Evolutionary conservation across 2,888 invertebrate species (phyloP), one percentile per base, ranked within the genome.

Genomic region (Cryptosula pallasiana): DNA sequence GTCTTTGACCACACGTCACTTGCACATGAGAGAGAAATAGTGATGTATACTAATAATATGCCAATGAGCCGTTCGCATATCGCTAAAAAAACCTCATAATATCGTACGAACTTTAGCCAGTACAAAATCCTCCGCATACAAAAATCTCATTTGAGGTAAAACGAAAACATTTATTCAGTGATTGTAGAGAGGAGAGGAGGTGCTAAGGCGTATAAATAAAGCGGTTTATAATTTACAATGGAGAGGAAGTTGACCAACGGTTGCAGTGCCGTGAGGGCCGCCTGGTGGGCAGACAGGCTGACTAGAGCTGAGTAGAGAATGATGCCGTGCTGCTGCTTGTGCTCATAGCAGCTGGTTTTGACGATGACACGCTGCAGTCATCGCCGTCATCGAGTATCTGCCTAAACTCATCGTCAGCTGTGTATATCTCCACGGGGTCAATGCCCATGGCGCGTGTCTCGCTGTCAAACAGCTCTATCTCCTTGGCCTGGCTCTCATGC

Each of bases 391-490:
- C 63, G 3, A 63, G 34, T 63, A 63, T 63, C n/a, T 27, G 20
- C 9, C 5, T 63, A 63, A 63, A 63, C 25, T 63, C 63, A 63
- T 63, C 63, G 32, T 63, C 63, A 63, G 63, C 63, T 9, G 63
- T 63, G 34, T 63, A 63, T 32, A 63, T 63, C 32, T 63, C 63
- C 32, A 63, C 63, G 9, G 45, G 36, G 45, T 83, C 94, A 87
- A 96, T 94, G 81, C 98, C 98, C 87, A 94, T 90, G 78, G 92
- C 88, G 75, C 92, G 90, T 81, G 95, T 95, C 88, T 97, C 96
- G 82, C 91, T 91, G 87, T 98, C 97, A 87, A 97, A 98, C 81
- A 91, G 91, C 81, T 94, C 92, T 80, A 95, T 88, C 83, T 96
- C 95, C 75, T 91, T 89, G 84, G 92, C 91, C 86, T 97, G 96